Conservation (phyloP, 2,113 vertebrate species). For the Candoia aspera region DNA sequence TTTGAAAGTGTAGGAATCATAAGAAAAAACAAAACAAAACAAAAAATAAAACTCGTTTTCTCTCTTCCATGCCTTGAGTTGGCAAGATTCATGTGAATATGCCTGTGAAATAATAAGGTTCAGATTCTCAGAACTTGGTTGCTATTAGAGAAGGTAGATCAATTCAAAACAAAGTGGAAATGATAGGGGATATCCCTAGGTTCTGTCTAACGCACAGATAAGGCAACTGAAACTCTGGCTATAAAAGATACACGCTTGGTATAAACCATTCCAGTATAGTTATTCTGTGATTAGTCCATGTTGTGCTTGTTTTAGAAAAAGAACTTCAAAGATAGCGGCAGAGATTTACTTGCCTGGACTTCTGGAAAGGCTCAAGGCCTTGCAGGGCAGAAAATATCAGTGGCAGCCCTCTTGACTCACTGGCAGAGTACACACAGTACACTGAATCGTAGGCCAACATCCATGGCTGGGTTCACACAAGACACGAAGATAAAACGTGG, state of each 20-base stretch:
- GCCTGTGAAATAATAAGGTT: neutral
- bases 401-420: neutral
- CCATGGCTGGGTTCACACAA: neutral
- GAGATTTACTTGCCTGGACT: neutral
- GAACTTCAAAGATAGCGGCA: neutral
- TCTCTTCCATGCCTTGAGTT: neutral
- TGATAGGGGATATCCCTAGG: neutral
- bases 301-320: constrained; percentile 6
- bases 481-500: neutral
- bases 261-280: neutral
- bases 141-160: neutral
- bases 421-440: neutral
- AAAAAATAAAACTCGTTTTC: neutral
- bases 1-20: neutral
- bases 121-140: neutral
- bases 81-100: neutral
- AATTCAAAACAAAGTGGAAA: neutral
- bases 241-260: neutral
- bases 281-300: neutral
- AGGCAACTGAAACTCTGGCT: neutral
- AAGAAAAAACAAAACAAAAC: neutral
- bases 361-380: neutral
- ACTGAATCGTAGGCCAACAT: neutral
- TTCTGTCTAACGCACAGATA: neutral
- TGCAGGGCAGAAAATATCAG: neutral